Base-by-base conservation (phyloP, 2,888 invertebrate species). In the Leucophora obtusa region DNA sequence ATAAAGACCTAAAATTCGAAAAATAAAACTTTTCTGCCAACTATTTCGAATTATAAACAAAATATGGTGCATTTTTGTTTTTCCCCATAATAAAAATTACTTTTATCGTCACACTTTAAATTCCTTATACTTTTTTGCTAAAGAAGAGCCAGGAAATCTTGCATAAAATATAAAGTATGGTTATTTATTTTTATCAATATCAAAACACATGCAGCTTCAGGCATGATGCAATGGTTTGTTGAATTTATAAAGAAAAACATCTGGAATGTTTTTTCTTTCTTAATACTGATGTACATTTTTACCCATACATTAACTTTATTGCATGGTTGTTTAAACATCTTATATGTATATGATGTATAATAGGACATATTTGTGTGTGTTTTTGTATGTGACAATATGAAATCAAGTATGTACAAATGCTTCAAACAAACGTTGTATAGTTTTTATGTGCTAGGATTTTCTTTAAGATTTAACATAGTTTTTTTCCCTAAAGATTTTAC, bases 241-340 rank as follows among this genome's bases (percentile, higher is more conserved):
- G 21, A 53, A 53, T 65, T 65, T 21, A n/a, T 53, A 35, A 18
- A 65, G 9, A n/a, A 53, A 65, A 21, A 63, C 33, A 33, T 50
- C 28, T 63, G 33, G 15, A 33, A 1, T 15, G 9, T 50, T 47
- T 10, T 47, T 63, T 50, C 51, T 63, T 10, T 14, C 51, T 9
- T 33, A 33, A 24, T 65, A 65, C 18, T 53, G 35, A 38, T 35
- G 53, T 65, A 35, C 8, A 18, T 38, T 35, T 74, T 74, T 60
- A 51, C 66, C 53, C 59, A 66, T 60, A 53, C 59, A 33, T 74
- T 74, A 74, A 59, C 74, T 66, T 66, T 38, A 66, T 38, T 33
- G 10, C 51, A 66, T 43, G 66, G 74, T 60, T 74, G 35, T 60
- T 74, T 66, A 38, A 66, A 60, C 66, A 60, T n/a, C 28, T 7